Percentiles rank a stretch among this genome's conserved stretches.
Evolutionary conservation across 2,113 vertebrate genomes (phyloP).

Genomic region (Phaethon lepturus): DNA sequence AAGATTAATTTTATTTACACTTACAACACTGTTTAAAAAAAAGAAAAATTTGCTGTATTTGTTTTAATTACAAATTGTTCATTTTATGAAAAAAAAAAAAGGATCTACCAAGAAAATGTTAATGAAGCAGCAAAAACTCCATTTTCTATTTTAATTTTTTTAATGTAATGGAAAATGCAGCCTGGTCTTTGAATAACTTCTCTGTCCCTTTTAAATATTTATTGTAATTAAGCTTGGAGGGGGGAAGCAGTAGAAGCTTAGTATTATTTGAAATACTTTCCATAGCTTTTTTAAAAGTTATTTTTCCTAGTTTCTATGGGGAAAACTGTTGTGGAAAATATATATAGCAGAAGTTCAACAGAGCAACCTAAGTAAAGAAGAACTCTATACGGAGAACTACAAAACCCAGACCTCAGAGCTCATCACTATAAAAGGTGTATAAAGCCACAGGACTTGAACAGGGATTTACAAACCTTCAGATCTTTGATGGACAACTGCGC

Average conservation of each 20-base stretch:
- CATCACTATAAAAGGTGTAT: conserved; percentile 27
- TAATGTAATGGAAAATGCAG: conserved; percentile 11
- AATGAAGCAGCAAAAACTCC: not conserved
- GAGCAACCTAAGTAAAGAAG: not conserved
- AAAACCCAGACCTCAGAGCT: not conserved
- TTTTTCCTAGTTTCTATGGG: conserved; percentile 59
- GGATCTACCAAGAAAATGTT: not conserved
- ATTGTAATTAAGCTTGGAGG: not conserved
- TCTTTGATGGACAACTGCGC: not conserved
- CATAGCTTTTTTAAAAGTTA: not conserved
- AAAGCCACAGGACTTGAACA: not conserved
- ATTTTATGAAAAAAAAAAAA: not conserved
- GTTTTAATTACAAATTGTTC: not conserved
- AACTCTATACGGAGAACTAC: conserved; percentile 16
- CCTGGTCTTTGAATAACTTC: not conserved
- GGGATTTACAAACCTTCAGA: not conserved
- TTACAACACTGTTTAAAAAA: not conserved
- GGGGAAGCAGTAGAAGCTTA: not conserved
- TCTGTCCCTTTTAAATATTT: conserved; percentile 24
- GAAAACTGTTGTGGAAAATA: conserved; percentile 66
- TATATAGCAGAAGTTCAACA: conserved; percentile 48
- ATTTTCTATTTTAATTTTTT: not conserved
- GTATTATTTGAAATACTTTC: conserved; percentile 56
- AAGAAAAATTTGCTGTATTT: not conserved
- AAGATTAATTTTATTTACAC: not conserved